Base-by-base conservation (phyloP, 2,888 invertebrate species). In the Morinoia aosen region DNA sequence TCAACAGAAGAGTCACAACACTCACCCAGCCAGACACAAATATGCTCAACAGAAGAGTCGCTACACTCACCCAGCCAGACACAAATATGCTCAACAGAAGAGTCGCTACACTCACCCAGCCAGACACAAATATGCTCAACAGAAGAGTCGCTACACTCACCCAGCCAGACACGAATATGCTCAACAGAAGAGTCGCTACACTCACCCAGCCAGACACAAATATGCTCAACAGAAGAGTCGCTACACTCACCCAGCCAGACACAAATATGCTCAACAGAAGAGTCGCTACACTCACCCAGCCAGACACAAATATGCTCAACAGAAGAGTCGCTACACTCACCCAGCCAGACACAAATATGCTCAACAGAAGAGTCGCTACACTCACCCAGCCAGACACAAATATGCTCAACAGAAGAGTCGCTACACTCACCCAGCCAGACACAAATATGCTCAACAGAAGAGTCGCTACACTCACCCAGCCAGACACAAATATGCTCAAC, bases 371-470 rank as follows among this genome's bases (percentile, higher is more conserved):
- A 3, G 64, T 2, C 64, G 98, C 97, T 98, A 98, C 98, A 97
- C 98, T 98, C 97, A 98, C 98, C 97, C 98, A 98, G 96, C 98
- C 98, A 90, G 98, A 64, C 64, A 33, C 33, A 33, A 48, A 48
- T 4, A 48, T 4, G 5, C 48, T 48, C 48, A 48, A 48, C 48
- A 48, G 48, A 48, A 48, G 48, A 5, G 48, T 4, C 19, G 16
- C 64, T 16, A 33, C 2, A 64, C 64, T 33, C 3, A 64, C 64
- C 64, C 64, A 64, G 64, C 64, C 64, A 64, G 64, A 64, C 7
- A 33, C 48, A 48, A 48, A 48, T 48, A 48, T 64, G 64, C 64
- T 33, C 64, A 64, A 25, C 64, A 33, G 64, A 48, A n/a, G n/a
- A n/a, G n/a, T n/a, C n/a, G n/a, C n/a, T n/a, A n/a, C n/a, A n/a